Base-by-base conservation (phyloP, 2,113 vertebrate species). In the Microtus ochrogaster region DNA sequence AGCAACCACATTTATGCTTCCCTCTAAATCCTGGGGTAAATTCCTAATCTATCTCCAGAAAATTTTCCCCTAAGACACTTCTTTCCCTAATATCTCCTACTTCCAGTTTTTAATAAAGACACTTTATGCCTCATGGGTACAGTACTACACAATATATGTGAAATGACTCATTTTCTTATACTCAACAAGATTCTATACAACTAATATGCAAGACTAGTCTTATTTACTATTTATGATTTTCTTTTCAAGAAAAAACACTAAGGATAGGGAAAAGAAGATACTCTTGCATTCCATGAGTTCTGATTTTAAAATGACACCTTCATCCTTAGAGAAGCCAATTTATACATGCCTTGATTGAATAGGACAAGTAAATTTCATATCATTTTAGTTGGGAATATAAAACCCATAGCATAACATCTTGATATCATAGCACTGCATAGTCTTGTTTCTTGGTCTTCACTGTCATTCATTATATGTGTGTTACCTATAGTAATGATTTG, bases 11-110 rank as follows among this genome's bases (percentile, higher is more conserved):
- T 47, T 36, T 47, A 5, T 33, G 9, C 11, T 47, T 66, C 17
- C 5, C 39, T 33, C 10, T 33, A 65, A 65, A 47, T 66, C 16
- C 21, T 47, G 28, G 10, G 9, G 28, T 22, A 33, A 47, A 85
- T 2, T 65, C 3, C 4, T 44, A 63, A 1, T 30, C 7, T 0
- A 30, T 84, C 21, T 82, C 5, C 28, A 33, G 9, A 0, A 7
- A 65, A 22, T 66, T 30, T 33, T 85, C 9, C 16, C 17, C 28
- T 66, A 44, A 85, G 61, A 85, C 28, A 7, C 39, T 17, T 11
- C 2, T 65, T 41, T 21, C 39, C 17, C 61, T 63, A 82, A 16
- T 82, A 41, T 3, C 7, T 58, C 24, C 39, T 74, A 26, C 41
- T 47, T 83, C 17, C 55, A 28, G 3, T 41, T 83, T 83, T 28